Base-by-base conservation (phyloP, 1,140 invertebrate species). In the Eupristina koningsbergeri region DNA sequence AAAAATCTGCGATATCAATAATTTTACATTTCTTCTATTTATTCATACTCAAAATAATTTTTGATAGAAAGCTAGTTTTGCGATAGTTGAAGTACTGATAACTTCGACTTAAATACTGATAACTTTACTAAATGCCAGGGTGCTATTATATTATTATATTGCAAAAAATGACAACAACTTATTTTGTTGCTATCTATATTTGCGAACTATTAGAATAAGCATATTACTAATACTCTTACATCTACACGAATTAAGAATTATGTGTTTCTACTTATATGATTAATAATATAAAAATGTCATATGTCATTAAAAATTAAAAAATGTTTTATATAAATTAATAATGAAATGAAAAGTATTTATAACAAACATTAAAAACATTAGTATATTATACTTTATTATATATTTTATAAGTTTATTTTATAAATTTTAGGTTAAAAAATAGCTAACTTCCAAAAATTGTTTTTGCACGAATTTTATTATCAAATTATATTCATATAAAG, bases 211-310 rank as follows among this genome's bases (percentile, higher is more conserved):
- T 41, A n/a, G 67, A 76, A 85, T 86, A 81, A 88, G 82, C 81
- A 69, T 86, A 88, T 53, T 86, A 89, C 81, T 86, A 85, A 84
- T 84, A 86, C 81, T 85, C 83, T 80, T 87, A 86, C 41, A 75
- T 76, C 41, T 80, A 39, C 22, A 75, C 64, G 73, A 75, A 76
- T 26, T 29, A 61, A 84, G 67, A 41, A 67, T 75, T 84, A 84
- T 34, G 80, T 80, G 26, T 75, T 64, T 41, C 36, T 36, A 78
- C 63, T 15, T 61, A 53, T 29, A 36, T 71, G 39, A 31, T 58
- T 83, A 26, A 58, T 63, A 34, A 19, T 47, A 83, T 15, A n/a
- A 78, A 36, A 75, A 47, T 74, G 77, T 73, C 69, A 47, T 84
- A 17, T 61, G n/a, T 8, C 75, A 45, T 83, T 47, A n/a, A n/a